These are phyloP conservation scores for Drosophila asahinai DNA, from an alignment of 1,140 invertebrate genomes.

Conservation along the genomic window DNA sequence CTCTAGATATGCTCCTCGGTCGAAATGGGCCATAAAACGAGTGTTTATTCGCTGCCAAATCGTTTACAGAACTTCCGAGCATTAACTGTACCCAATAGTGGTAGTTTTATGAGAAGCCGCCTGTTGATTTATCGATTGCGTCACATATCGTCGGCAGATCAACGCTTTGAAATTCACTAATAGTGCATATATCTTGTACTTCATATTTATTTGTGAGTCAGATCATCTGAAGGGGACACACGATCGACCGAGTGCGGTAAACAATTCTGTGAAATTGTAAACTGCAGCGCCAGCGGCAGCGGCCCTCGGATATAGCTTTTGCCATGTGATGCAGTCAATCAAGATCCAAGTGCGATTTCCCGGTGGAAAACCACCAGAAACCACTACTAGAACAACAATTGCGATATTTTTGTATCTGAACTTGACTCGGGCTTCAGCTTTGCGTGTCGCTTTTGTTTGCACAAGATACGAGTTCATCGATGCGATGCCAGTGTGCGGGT, in stretches of 20 bases:
- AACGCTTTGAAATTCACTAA: conserved; percentile 18
- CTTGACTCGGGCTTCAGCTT: conserved; percentile 62
- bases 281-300: conserved; percentile 26
- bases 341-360: conserved; percentile 51
- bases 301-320: conserved; percentile 20
- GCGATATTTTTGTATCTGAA: conserved; percentile 59
- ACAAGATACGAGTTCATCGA: conserved; percentile 52
- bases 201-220: conserved; percentile 34
- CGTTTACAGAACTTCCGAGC: conserved; percentile 1
- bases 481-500: conserved; percentile 10
- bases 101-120: conserved; percentile 7
- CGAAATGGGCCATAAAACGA: conserved; percentile 12
- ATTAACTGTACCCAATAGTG: conserved; percentile 2
- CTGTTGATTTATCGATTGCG: conserved; percentile 39
- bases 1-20: background rate
- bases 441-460: conserved; percentile 69
- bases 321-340: conserved; percentile 57
- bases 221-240: conserved; percentile 33
- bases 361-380: conserved; percentile 43
- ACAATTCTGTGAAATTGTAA: conserved; percentile 69
- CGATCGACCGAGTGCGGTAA: conserved; percentile 52
- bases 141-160: conserved; percentile 44
- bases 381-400: conserved; percentile 26
- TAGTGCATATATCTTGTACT: conserved; percentile 4
- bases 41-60: conserved; percentile 6